phyloP scores from a whole-genome alignment of 2,797 vertebrate genomes.

The Anisognathus igniventris region DNA sequence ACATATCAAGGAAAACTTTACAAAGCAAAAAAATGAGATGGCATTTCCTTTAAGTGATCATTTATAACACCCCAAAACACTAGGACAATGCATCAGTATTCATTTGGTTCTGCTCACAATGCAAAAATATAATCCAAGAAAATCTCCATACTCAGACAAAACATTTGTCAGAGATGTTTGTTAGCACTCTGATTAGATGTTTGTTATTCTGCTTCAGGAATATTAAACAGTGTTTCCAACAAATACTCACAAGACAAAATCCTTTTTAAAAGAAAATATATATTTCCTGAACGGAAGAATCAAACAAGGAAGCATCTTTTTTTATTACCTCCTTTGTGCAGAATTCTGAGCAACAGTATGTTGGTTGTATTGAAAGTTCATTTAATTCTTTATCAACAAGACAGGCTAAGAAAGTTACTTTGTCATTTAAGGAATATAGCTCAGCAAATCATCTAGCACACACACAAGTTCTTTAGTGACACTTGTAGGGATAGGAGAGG shows the following conservation, averaged over 20 bases:
- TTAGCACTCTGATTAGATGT: neutral
- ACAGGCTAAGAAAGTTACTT: neutral
- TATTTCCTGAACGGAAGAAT: neutral
- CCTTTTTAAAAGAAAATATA: accelerated
- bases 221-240: neutral
- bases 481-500: neutral
- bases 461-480: neutral
- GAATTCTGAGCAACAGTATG: neutral
- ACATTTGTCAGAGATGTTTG: neutral
- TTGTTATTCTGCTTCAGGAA: neutral
- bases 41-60: neutral
- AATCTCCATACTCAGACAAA: neutral
- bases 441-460: neutral
- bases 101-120: neutral
- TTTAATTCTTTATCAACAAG: neutral
- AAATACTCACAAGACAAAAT: neutral
- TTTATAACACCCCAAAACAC: neutral
- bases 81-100: neutral
- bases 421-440: neutral
- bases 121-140: neutral
- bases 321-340: neutral
- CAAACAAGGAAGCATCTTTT: neutral
- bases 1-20: neutral
- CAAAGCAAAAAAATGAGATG: neutral
- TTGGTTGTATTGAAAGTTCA: neutral